Evolutionary conservation across 2,113 vertebrate genomes (phyloP), one percentile per base, ranked within the genome.

Genomic region (Toxostoma redivivum): DNA sequence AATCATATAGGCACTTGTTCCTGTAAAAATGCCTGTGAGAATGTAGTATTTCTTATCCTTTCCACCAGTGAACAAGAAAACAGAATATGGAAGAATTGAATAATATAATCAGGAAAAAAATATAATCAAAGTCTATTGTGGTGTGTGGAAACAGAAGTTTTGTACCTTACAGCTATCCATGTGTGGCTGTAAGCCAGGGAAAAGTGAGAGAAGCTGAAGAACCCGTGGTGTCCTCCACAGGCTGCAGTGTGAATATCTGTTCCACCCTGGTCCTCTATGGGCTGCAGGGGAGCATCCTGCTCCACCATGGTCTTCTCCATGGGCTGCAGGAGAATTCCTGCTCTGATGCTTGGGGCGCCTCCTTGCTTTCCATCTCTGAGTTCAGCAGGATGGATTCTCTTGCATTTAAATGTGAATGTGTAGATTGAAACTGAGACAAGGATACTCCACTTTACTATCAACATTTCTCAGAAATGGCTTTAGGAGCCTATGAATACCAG

Each of bases 141-240:
- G 12, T 47, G 5, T 33, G 22, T 47, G 21, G 24, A 64, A 74
- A 74, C 10, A 76, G 35, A 42, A 21, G 16, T 30, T 78, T 85
- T 11, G 16, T 60, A 24, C 23, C 10, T 45, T 64, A 21, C 16
- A 23, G 35, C 30, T 56, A 19, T n/a, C 20, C 21, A 10, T 10
- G 9, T 38, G 24, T 56, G 57, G 16, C 20, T 71, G 33, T 50
- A 85, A 79, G 30, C 9, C 12, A 56, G 47, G n/a, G 38, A 44
- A 42, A 40, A 74, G 45, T 48, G 54, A 81, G 54, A 65, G 45
- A 44, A 78, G 35, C 6, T 74, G 38, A 67, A 71, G 66, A 66
- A 45, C 7, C 40, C 0, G 0, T 8, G 30, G 27, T 28, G 44
- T 60, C 13, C 44, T 81, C 17, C 44, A 10, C 2, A 3, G 25